phyloP scores from a whole-genome alignment of 2,888 invertebrate species.

The Drosophila kuntzei region DNA sequence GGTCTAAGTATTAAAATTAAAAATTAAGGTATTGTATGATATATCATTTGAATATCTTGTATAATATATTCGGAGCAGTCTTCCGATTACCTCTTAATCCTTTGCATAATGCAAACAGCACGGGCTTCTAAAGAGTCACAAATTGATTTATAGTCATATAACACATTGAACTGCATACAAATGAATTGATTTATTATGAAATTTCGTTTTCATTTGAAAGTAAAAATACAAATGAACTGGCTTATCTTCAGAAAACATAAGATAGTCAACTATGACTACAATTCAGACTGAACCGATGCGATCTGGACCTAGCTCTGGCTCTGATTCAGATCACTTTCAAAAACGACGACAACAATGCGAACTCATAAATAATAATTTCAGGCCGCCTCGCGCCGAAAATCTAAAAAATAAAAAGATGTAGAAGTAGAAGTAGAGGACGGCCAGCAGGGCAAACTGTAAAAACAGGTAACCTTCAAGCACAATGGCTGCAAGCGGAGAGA shows the following conservation, averaged over 20 bases:
- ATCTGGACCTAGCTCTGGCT: slow-evolving; percentile 41
- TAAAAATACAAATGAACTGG: slow-evolving; percentile 65
- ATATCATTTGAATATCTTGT: neutral
- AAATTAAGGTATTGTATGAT: neutral
- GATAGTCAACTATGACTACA: slow-evolving; percentile 37
- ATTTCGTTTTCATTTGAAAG: slow-evolving; percentile 72
- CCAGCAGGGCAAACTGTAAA: slow-evolving; percentile 66
- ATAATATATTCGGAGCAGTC: slow-evolving; percentile 13
- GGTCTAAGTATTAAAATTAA: neutral
- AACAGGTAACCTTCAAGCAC: slow-evolving; percentile 77
- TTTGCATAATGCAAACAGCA: slow-evolving; percentile 50
- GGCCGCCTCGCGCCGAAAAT: slow-evolving; percentile 48
- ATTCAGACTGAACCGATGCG: slow-evolving; percentile 25
- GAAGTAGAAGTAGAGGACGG: slow-evolving; percentile 25
- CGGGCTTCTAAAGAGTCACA: slow-evolving; percentile 42
- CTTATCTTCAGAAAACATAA: slow-evolving; percentile 33
- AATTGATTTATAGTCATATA: slow-evolving; percentile 65
- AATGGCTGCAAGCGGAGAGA: slow-evolving; percentile 43
- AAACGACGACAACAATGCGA: slow-evolving; percentile 77
- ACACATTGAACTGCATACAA: slow-evolving; percentile 67
- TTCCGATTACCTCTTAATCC: slow-evolving; percentile 42
- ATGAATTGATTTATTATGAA: slow-evolving; percentile 72
- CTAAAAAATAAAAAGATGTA: slow-evolving; percentile 37
- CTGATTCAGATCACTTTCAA: slow-evolving; percentile 70
- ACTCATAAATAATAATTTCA: slow-evolving; percentile 81